Evolutionary conservation across 2,113 vertebrate genomes (phyloP).

Genomic region (Origma solitaria): DNA sequence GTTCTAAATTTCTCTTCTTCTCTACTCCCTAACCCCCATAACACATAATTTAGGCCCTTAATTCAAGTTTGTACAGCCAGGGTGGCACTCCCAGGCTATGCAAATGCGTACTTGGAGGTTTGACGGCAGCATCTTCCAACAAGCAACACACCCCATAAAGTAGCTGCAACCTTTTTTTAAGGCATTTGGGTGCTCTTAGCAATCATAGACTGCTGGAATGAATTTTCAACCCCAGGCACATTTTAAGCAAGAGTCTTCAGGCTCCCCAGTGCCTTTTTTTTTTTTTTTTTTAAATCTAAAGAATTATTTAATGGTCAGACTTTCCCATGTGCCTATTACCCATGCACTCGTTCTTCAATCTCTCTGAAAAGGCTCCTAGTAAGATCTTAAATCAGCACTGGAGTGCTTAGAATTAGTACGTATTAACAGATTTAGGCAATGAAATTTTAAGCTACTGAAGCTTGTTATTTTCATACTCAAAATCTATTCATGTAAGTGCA

Average conservation of each 20-base stretch:
- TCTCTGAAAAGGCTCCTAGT: background rate
- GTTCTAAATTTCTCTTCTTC: background rate
- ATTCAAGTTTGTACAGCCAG: background rate
- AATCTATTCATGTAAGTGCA: constrained; percentile 22
- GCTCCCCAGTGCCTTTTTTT: background rate
- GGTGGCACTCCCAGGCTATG: background rate
- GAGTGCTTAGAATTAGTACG: background rate
- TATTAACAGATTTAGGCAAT: constrained; percentile 32
- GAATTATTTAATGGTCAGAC: background rate
- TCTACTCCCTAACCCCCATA: background rate
- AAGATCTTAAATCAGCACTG: background rate
- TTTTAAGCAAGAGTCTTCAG: background rate
- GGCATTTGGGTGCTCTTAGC: background rate
- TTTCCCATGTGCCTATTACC: background rate
- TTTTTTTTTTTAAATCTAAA: background rate
- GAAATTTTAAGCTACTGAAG: constrained; percentile 11
- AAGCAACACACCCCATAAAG: background rate
- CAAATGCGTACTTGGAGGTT: background rate
- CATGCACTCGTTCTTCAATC: background rate
- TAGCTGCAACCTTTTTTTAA: background rate
- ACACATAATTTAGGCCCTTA: background rate
- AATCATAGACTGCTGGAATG: background rate
- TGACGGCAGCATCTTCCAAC: background rate
- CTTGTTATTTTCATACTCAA: constrained; percentile 43
- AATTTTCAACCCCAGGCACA: background rate